Conservation (phyloP, 1,140 invertebrate genomes). For the Asbolus verrucosus region DNA sequence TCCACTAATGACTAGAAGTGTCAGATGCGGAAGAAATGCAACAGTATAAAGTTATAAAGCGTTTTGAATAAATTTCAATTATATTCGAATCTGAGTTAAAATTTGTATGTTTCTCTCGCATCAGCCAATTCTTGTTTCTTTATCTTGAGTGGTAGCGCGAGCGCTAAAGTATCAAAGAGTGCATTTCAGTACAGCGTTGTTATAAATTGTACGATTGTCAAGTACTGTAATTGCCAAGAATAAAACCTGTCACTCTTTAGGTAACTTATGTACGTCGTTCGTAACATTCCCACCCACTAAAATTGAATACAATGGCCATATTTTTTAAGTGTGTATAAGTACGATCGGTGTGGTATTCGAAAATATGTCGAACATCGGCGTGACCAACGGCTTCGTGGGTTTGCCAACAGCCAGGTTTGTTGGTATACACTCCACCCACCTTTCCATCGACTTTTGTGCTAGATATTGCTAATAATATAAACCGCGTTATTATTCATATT, state of each 20-base stretch:
- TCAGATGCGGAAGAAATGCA: no score
- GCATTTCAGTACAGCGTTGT: no score
- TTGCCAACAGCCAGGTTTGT: constrained; percentile 22
- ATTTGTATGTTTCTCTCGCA: no score
- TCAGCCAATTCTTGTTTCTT: no score
- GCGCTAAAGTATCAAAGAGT: no score
- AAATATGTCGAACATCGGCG: constrained; percentile 35
- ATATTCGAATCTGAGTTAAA: no score
- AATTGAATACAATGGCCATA: constrained; percentile 30
- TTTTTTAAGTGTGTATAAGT: constrained; percentile 11
- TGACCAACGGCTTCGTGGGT: constrained; percentile 37
- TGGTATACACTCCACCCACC: constrained; percentile 8
- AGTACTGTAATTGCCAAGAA: constrained; percentile 10
- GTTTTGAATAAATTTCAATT: no score
- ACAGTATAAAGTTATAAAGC: no score
- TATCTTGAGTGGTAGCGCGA: no score
- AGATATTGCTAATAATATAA: constrained; percentile 37
- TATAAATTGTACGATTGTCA: not conserved
- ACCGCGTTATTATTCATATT: constrained; percentile 26
- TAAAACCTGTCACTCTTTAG: constrained; percentile 9
- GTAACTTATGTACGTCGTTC: constrained; percentile 28
- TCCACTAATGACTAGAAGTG: no score
- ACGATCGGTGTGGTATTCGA: constrained; percentile 18
- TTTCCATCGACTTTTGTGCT: constrained; percentile 10
- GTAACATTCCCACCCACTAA: constrained; percentile 21